phyloP scores from a whole-genome alignment of 2,113 vertebrate species.

The Fulmarus glacialis region DNA sequence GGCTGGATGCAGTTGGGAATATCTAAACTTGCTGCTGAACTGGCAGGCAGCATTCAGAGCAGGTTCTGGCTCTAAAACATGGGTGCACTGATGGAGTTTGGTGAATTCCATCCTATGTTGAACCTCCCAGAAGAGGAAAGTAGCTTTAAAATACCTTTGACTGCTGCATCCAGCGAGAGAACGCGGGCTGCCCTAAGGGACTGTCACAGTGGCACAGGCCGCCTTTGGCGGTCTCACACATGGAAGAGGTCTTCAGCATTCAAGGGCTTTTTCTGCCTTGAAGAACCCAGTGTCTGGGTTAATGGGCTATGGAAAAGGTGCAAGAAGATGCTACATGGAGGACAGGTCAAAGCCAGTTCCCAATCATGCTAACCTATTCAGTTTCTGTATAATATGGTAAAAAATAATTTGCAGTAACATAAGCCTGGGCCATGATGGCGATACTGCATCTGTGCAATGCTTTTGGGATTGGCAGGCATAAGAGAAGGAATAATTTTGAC shows the following conservation, averaged over 20 bases:
- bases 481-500: not conserved
- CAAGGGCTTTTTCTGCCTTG: not conserved
- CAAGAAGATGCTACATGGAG: not conserved
- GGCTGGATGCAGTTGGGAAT: not conserved
- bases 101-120: fast-evolving
- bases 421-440: not conserved
- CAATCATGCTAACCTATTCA: not conserved
- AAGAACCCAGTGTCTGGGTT: not conserved
- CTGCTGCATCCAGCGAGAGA: not conserved
- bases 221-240: not conserved
- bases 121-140: not conserved
- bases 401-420: not conserved
- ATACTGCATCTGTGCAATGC: not conserved
- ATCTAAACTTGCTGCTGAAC: not conserved
- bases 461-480: not conserved
- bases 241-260: not conserved
- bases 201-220: not conserved
- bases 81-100: not conserved
- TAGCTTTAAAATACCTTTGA: not conserved
- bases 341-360: not conserved
- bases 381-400: not conserved
- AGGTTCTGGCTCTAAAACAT: not conserved
- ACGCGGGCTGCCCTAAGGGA: not conserved
- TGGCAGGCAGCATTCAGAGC: not conserved
- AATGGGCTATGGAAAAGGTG: not conserved